Evolutionary conservation across 2,888 invertebrate species (phyloP), one percentile per base, ranked within the genome.

Genomic region (Tipula lateralis): DNA sequence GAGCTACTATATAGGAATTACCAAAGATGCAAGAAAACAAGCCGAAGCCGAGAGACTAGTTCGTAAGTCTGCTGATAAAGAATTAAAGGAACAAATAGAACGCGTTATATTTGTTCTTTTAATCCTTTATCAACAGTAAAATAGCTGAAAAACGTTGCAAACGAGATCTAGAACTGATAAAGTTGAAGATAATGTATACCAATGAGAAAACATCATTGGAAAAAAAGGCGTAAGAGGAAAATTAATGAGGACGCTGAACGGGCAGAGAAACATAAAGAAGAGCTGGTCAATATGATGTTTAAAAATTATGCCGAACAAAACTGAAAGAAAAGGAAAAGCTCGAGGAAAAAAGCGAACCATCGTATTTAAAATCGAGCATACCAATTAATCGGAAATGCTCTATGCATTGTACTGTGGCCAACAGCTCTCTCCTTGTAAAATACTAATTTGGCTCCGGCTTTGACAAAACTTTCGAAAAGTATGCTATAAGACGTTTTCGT

Each of bases 111-210:
- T 86, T 13, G 87, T 87, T 0, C 85, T 87, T 3, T 85, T 87
- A 85, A 87, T 87, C 84, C 87, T 87, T 83, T 88, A 88, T 85
- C 87, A 87, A 3, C 87, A 87, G 13, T 88, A 87, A 87, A 83
- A 88, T 89, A 87, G 87, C 87, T 2, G 89, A 88, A 84, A 87
- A 88, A 36, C 87, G 88, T 12, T 87, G 88, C 84, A 86, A 87
- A 12, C 87, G 89, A 86, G 86, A 87, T 87, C 87, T 30, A 50
- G 66, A 9, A 87, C 88, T 5, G 90, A 91, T 50, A 89, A 89
- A 85, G 90, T 92, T 85, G 88, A 91, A 83, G 89, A 91, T 83
- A 88, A 89, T 91, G 36, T 91, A 91, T 86, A 88, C 88, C 19
- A 88, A 90, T 34, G 90, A 91, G 0, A 92, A 91, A 86, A 88